Evolutionary conservation across 1,140 invertebrate genomes (phyloP).

Genomic region (Schmidtea mediterranea): DNA sequence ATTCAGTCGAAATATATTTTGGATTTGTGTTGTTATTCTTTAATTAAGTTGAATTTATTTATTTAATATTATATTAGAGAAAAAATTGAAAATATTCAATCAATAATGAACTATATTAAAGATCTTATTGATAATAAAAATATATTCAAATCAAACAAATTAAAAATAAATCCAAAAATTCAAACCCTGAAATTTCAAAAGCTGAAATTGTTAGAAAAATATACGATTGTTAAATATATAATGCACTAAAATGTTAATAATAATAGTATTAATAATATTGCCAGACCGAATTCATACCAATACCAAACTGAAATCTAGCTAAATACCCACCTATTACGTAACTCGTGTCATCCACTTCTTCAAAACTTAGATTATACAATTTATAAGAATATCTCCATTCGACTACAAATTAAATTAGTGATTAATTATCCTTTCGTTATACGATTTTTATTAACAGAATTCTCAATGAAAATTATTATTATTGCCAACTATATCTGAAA

Average conservation of each 20-base stretch:
- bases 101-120: no score
- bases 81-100: no score
- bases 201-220: no score
- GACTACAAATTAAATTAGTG: neutral
- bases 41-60: no score
- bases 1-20: no score
- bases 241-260: no score
- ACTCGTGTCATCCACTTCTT: neutral
- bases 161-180: neutral
- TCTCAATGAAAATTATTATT: no score
- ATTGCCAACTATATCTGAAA: no score
- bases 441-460: neutral
- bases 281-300: neutral
- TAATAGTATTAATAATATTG: neutral
- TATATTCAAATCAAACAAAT: neutral
- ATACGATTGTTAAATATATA: no score
- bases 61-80: no score
- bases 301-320: neutral
- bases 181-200: neutral
- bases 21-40: no score
- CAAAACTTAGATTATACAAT: constrained; percentile 3
- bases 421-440: neutral
- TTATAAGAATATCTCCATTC: neutral
- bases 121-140: no score
- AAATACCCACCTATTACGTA: neutral